Evolutionary conservation across 2,113 vertebrate species (phyloP).

Genomic region (Thomomys bottae): DNA sequence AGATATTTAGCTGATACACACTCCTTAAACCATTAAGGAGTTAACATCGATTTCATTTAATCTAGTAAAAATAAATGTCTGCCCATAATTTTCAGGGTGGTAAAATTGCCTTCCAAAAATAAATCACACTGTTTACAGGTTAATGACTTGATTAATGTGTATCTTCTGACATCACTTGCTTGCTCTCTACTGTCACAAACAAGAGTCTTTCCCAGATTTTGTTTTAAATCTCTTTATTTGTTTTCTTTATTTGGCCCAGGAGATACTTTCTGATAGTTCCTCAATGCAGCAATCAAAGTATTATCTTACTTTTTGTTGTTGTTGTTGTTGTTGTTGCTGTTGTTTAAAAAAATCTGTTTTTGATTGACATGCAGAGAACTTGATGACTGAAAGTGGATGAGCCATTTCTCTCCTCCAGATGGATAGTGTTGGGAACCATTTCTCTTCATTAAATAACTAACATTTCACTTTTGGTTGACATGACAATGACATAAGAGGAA

Average conservation of each 20-base stretch:
- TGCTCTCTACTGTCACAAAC: constrained; percentile 45
- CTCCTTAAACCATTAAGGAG: constrained; percentile 65
- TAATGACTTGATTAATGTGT: constrained; percentile 59
- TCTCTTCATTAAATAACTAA: constrained; percentile 81
- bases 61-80: constrained; percentile 44
- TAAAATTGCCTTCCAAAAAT: constrained; percentile 61
- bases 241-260: constrained; percentile 28
- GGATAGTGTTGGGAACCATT: constrained; percentile 78
- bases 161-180: not conserved
- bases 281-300: constrained; percentile 53
- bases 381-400: constrained; percentile 69
- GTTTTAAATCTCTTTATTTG: constrained; percentile 37
- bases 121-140: constrained; percentile 58
- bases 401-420: constrained; percentile 78
- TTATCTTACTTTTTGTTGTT: constrained; percentile 63
- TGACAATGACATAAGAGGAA: constrained; percentile 78
- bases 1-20: constrained; percentile 49
- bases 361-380: constrained; percentile 68
- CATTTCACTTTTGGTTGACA: constrained; percentile 69
- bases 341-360: constrained; percentile 68
- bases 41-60: constrained; percentile 59
- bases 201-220: constrained; percentile 49
- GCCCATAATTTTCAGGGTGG: constrained; percentile 36
- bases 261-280: constrained; percentile 16
- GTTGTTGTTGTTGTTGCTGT: constrained; percentile 47